Evolutionary conservation across 2,797 vertebrate species (phyloP).

Genomic region (Rhincodon typus): DNA sequence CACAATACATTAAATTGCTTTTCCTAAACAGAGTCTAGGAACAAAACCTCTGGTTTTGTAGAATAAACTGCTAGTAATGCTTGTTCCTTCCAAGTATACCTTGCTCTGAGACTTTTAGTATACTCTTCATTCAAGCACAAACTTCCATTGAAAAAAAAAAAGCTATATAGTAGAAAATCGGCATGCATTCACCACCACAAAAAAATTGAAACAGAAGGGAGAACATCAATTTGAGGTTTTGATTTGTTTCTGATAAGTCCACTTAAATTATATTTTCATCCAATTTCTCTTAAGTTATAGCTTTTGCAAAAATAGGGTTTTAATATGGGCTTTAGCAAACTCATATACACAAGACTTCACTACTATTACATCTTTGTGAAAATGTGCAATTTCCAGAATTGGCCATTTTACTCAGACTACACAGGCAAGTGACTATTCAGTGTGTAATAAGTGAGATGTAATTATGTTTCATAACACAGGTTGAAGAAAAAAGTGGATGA

Average conservation of each 20-base stretch:
- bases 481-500: not conserved
- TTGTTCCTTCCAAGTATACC: constrained; percentile 82
- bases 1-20: not conserved
- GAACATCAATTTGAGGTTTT: constrained; percentile 10
- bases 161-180: constrained; percentile 58
- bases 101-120: constrained; percentile 74
- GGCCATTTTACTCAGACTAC: not conserved
- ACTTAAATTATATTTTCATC: not conserved
- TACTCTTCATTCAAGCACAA: constrained; percentile 94
- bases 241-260: constrained; percentile 17
- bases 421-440: not conserved
- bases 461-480: not conserved
- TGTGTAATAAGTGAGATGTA: not conserved
- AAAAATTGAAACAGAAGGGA: constrained; percentile 43
- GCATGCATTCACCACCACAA: constrained; percentile 69
- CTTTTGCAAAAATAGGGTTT: not conserved
- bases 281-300: constrained; percentile 10
- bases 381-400: not conserved
- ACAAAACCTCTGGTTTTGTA: constrained; percentile 15
- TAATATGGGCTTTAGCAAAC: not conserved
- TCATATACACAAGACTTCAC: not conserved
- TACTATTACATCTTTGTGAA: not conserved
- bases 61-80: constrained; percentile 48
- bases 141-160: constrained; percentile 49
- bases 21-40: constrained; percentile 29